Percentiles rank a stretch among this genome's conserved stretches.
Conservation (phyloP, 2,113 vertebrate species). For the Ailurus styani region DNA sequence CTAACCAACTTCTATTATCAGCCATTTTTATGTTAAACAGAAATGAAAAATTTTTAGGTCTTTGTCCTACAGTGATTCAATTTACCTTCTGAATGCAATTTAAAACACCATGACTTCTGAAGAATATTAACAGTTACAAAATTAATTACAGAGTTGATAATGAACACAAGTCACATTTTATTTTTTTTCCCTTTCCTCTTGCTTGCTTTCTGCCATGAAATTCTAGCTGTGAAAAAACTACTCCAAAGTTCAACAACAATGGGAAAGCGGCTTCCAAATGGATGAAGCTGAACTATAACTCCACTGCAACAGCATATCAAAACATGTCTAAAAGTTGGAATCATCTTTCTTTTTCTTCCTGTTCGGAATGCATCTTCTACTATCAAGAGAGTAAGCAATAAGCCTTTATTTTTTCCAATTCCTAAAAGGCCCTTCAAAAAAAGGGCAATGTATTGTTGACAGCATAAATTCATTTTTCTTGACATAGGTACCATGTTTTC, state of each 20-base stretch:
- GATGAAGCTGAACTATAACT: background rate
- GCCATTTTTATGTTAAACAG: background rate
- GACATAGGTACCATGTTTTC: background rate
- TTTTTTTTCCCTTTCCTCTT: background rate
- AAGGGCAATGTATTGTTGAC: background rate
- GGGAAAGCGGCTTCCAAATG: background rate
- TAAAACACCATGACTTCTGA: background rate
- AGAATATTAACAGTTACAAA: background rate
- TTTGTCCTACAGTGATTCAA: background rate
- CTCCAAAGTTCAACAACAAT: background rate
- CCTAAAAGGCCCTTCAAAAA: background rate
- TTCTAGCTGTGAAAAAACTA: background rate
- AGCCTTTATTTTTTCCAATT: background rate
- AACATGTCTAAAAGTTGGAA: background rate
- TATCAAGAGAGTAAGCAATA: background rate
- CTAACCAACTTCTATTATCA: background rate
- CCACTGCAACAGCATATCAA: background rate
- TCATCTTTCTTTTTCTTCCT: background rate
- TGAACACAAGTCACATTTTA: background rate
- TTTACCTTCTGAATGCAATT: background rate
- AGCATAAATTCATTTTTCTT: background rate
- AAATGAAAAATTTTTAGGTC: background rate
- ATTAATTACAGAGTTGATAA: background rate
- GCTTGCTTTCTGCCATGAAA: background rate
- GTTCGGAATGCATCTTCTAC: background rate